phyloP scores from a whole-genome alignment of 2,888 invertebrate species.

The Lithodes maja region DNA sequence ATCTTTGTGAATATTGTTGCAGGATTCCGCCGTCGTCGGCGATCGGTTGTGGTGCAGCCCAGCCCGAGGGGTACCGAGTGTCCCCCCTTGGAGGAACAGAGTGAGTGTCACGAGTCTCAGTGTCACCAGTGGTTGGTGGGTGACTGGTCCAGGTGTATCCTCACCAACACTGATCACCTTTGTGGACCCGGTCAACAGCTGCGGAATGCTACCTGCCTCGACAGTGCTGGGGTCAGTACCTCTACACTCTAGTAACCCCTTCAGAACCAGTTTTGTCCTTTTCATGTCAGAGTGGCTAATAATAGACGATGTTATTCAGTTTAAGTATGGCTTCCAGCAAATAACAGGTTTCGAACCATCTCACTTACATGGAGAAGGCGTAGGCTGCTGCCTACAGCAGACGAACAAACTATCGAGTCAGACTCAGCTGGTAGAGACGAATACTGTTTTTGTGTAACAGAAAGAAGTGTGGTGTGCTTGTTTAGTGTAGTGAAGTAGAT shows the following conservation, averaged over 20 bases:
- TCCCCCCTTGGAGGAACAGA: conserved; percentile 67
- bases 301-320: too few species aligned
- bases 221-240: conserved; percentile 63
- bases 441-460: too few species aligned
- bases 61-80: conserved; percentile 61
- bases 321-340: too few species aligned
- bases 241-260: background rate
- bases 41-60: conserved; percentile 55
- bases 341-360: too few species aligned
- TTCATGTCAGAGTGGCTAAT: too few species aligned
- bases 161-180: conserved; percentile 47
- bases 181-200: conserved; percentile 69
- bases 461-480: too few species aligned
- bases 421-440: too few species aligned
- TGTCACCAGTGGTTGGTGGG: conserved; percentile 68
- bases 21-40: conserved; percentile 63
- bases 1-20: background rate
- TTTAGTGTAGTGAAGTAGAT: too few species aligned
- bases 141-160: conserved; percentile 52
- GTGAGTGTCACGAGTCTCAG: conserved; percentile 67
- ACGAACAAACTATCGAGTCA: too few species aligned
- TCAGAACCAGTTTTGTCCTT: too few species aligned
- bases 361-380: too few species aligned
- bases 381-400: too few species aligned
- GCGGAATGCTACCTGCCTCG: conserved; percentile 58